phyloP scores from a whole-genome alignment of 2,888 invertebrate genomes.

The Sesia apiformis region DNA sequence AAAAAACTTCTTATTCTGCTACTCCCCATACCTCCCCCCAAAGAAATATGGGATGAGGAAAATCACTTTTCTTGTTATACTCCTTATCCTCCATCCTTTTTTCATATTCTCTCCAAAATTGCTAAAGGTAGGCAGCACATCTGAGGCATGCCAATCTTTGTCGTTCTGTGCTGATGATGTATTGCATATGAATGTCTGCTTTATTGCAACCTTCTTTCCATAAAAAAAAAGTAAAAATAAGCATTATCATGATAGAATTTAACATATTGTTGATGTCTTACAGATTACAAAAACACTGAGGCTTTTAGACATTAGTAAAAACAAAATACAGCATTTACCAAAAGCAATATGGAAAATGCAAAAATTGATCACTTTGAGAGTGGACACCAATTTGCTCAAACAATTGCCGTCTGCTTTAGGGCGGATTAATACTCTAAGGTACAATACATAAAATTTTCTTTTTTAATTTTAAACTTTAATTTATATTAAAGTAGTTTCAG shows the following conservation, averaged over 20 bases:
- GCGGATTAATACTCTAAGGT: slow-evolving; percentile 70
- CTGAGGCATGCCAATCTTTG: no score
- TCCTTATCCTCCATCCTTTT: no score
- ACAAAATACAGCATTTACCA: slow-evolving; percentile 73
- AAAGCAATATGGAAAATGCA: slow-evolving; percentile 77
- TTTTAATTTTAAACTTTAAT: slow-evolving; percentile 1
- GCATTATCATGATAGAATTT: not conserved
- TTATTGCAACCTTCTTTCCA: not conserved
- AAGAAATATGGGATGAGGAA: no score
- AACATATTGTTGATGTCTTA: slow-evolving; percentile 9
- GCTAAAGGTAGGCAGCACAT: no score
- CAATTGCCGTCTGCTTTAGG: slow-evolving; percentile 79
- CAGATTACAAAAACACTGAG: slow-evolving; percentile 68
- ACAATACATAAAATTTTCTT: slow-evolving; percentile 8
- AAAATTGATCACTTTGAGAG: slow-evolving; percentile 76
- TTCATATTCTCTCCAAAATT: no score
- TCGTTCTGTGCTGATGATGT: not conserved
- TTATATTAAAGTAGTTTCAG: not conserved
- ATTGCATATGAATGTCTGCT: not conserved
- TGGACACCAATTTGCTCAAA: slow-evolving; percentile 76
- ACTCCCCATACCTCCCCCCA: no score
- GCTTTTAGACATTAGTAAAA: slow-evolving; percentile 78
- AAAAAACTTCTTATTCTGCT: no score
- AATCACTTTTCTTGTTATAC: no score
- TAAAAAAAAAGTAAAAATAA: not conserved